phyloP scores from a whole-genome alignment of 2,888 invertebrate genomes.

The Lasioglossum malachurum region DNA sequence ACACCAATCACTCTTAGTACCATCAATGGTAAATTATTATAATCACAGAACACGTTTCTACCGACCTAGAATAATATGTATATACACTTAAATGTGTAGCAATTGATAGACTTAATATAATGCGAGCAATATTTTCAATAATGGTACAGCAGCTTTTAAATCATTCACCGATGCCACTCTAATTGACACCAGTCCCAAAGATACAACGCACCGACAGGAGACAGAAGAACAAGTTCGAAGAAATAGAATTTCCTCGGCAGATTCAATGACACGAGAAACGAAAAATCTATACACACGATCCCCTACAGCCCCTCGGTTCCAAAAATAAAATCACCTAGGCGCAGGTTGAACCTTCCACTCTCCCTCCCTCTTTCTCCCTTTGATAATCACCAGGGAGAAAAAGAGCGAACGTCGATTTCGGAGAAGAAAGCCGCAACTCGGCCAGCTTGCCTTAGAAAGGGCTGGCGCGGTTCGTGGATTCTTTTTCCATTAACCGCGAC shows the following conservation, averaged over 20 bases:
- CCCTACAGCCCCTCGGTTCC: background rate
- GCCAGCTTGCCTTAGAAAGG: background rate
- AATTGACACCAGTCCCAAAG: background rate
- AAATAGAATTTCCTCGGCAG: background rate
- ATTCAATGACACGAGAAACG: slow-evolving; percentile 16
- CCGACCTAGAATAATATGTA: no score
- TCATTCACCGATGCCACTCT: background rate
- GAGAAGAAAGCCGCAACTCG: background rate
- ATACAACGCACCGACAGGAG: no score
- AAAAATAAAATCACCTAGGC: background rate
- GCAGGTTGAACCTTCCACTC: background rate
- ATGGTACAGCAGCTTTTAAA: no score
- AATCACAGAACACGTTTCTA: no score
- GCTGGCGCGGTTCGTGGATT: background rate
- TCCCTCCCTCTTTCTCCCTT: background rate
- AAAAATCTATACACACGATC: background rate
- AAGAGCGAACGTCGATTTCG: background rate
- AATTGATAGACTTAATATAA: no score
- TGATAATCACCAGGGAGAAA: background rate
- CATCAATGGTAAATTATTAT: no score
- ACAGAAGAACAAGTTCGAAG: background rate
- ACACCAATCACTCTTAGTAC: no score
- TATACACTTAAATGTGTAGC: no score
- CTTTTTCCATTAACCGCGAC: background rate
- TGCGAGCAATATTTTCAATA: no score